These are phyloP conservation scores for Eulemur macaco DNA, from an alignment of 2,113 vertebrate genomes.

Conservation along the genomic window DNA sequence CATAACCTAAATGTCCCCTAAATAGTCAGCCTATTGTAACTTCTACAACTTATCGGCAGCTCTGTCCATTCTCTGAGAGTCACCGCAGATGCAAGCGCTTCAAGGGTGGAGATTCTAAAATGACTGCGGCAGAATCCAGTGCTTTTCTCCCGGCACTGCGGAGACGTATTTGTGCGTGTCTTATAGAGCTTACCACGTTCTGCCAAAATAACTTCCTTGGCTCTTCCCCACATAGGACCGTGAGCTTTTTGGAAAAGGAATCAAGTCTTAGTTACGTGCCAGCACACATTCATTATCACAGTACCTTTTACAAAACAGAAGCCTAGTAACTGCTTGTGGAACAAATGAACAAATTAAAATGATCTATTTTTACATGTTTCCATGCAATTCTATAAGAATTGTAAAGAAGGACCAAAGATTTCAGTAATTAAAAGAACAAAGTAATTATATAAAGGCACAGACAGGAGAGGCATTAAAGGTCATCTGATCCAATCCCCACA, in stretches of 20 bases:
- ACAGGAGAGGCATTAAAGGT: background rate
- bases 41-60: background rate
- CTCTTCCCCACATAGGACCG: background rate
- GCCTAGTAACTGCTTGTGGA: background rate
- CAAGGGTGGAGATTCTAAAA: background rate
- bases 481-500: background rate
- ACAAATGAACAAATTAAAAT: background rate
- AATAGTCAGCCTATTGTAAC: background rate
- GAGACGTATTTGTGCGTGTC: background rate
- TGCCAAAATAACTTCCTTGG: background rate
- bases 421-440: background rate
- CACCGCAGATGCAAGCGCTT: background rate
- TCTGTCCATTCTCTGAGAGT: background rate
- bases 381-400: background rate
- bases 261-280: background rate
- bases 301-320: background rate
- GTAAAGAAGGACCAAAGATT: background rate
- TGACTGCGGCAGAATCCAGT: background rate
- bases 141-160: background rate
- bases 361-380: background rate
- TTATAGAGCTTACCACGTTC: background rate
- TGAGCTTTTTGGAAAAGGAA: background rate
- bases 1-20: background rate
- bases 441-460: background rate
- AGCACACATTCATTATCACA: background rate